Percentiles rank a stretch among this genome's conserved stretches.
These are phyloP conservation scores for Leucoma salicis DNA, from an alignment of 2,888 invertebrate genomes.

Conservation along the genomic window DNA sequence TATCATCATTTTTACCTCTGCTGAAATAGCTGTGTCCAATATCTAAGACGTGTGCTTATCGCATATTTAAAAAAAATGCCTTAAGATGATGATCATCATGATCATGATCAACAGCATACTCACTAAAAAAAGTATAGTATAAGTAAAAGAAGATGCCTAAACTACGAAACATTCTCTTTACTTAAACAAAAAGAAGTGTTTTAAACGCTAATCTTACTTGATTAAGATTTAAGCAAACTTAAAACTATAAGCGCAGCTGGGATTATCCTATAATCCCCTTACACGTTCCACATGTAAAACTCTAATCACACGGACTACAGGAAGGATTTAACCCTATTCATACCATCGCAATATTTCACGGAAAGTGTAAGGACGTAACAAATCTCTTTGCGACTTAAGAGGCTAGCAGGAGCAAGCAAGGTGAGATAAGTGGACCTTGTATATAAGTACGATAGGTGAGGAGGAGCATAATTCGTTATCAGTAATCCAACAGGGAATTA, in stretches of 20 bases:
- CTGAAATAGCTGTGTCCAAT: too few species aligned
- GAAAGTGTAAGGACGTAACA: constrained; percentile 20
- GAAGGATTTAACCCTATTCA: constrained; percentile 19
- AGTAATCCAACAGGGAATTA: constrained; percentile 17
- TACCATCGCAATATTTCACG: constrained; percentile 28
- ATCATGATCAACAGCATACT: too few species aligned
- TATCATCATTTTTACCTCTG: too few species aligned
- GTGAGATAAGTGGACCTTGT: constrained; percentile 23
- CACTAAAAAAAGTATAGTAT: too few species aligned
- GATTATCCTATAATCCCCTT: not conserved
- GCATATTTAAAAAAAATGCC: too few species aligned
- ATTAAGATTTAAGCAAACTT: not conserved
- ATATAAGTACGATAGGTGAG: constrained; percentile 19
- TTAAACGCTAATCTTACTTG: not conserved
- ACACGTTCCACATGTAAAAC: constrained; percentile 12
- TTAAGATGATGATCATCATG: too few species aligned
- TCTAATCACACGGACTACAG: constrained; percentile 22
- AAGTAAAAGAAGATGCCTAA: too few species aligned
- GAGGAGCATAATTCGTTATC: constrained; percentile 19
- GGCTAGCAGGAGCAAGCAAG: constrained; percentile 26
- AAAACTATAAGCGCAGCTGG: not conserved
- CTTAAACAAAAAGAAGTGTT: not conserved
- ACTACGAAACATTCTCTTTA: too few species aligned
- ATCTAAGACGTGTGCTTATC: too few species aligned
- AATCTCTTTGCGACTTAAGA: constrained; percentile 29